Base-by-base conservation (phyloP, 2,113 vertebrate genomes). In the Brachirus orientalis region DNA sequence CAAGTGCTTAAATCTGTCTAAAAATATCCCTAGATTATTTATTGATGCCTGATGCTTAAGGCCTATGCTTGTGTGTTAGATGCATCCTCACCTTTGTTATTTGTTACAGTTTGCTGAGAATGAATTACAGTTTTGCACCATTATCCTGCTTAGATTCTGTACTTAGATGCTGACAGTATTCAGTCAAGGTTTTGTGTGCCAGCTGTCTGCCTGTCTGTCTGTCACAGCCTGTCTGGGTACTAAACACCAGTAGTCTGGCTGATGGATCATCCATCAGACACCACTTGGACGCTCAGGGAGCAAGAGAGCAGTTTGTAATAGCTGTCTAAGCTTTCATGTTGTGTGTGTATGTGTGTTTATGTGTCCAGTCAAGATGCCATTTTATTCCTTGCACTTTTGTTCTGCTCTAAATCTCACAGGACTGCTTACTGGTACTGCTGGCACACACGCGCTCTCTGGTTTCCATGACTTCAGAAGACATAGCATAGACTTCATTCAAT, bases 251-350 rank as follows among this genome's bases (percentile, higher is more conserved):
- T 48, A 59, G 55, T 59, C 60, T 38, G 37, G 36, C 65, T 88
- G 83, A 87, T 78, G 81, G 81, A 59, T 80, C 86, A 81, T 86
- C 72, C 73, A 79, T 86, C 79, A 86, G 63, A 71, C 43, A 43
- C 75, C 66, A 63, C 74, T 78, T 74, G 65, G 71, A 77, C 17
- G 14, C 66, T 54, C 38, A 16, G 41, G 46, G 62, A 54, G 1
- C 54, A 73, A 59, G 50, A 69, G 67, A 72, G 75, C 76, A 70
- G 55, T 81, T 80, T 18, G 45, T 69, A 80, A 80, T 83, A 63
- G 82, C 38, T 67, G 75, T 77, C 72, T 69, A 40, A 41, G 38
- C 69, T 73, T 69, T 62, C 13, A n/a, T 38, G 35, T 56, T 67
- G 61, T 77, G 63, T 63, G 46, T 61, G 59, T 55, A 52, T 71